Base-by-base conservation (phyloP, 2,797 vertebrate genomes). In the Galaxias olidus region DNA sequence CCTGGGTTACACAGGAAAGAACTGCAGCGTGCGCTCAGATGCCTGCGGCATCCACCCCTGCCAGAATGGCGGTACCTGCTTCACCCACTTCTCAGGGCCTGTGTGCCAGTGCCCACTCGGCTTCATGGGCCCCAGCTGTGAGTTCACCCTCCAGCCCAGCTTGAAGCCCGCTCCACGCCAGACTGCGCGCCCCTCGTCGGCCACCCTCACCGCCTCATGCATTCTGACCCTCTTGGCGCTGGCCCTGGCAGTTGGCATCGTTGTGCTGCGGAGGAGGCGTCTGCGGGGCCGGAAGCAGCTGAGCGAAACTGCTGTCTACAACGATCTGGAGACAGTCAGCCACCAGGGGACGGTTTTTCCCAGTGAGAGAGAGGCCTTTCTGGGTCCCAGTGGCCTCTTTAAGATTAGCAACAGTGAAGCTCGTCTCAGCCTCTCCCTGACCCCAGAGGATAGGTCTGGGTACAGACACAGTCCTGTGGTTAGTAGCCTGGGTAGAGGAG, bases 91-190 rank as follows among this genome's bases (percentile, higher is more conserved):
- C 78, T 90, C 88, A 0, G 96, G 95, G 7, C 93, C 93, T 0
- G 91, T 97, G 19, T 98, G 96, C 59, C 84, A 92, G 67, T 98
- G 95, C 46, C 87, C 88, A 0, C 9, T 40, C 0, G 90, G 89
- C 59, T 94, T 91, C 83, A 95, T 96, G 94, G 95, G 95, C 0
- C 70, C 86, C 0, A 90, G 82, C 2, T 97, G 95, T 1, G 92
- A 96, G 77, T 90, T 93, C 65, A n/a, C 48, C 77, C 0, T 13
- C 69, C 0, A 85, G 67, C 82, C 88, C 0, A 72, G 87, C 42
- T 85, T 90, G 71, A 88, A 90, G 61, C 90, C 65, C 1, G 87
- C 75, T 10, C 17, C 77, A 7, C 81, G 74, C 4, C 47, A 89
- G 19, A 13, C 78, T 68, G 20, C 42, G 63, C 79, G 80, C 70